These are phyloP conservation scores for Scaeva pyrastri DNA, from an alignment of 2,888 invertebrate genomes.

Conservation along the genomic window DNA sequence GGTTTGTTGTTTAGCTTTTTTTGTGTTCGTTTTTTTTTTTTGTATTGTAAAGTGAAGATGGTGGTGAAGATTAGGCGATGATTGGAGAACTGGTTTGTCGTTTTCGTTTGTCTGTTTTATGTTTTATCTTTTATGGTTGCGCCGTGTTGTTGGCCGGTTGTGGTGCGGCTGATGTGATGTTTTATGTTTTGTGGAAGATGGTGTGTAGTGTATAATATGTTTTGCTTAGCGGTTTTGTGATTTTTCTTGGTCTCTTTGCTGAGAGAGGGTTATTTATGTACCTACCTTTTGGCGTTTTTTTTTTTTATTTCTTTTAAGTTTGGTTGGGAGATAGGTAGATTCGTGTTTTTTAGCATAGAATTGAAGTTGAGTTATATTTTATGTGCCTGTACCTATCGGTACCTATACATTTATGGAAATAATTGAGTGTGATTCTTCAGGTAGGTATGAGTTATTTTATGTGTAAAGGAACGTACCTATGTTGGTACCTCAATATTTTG, in stretches of 20 bases:
- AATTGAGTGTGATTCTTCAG: slow-evolving; percentile 12
- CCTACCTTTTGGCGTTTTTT: slow-evolving; percentile 16
- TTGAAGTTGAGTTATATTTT: slow-evolving; percentile 14
- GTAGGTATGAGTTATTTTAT: not conserved
- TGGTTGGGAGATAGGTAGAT: not conserved
- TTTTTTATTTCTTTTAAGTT: too few species aligned
- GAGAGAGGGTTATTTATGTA: slow-evolving; percentile 51
- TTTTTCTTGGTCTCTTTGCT: slow-evolving; percentile 47
- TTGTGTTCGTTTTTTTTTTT: not conserved
- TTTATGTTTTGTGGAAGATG: slow-evolving; percentile 36
- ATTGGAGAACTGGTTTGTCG: slow-evolving; percentile 66
- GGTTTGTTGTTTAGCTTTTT: slow-evolving; percentile 21
- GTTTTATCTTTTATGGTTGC: slow-evolving; percentile 19
- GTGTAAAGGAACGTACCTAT: not conserved
- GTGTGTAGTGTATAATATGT: slow-evolving; percentile 17
- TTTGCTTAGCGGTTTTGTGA: slow-evolving; percentile 64
- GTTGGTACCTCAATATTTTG: not conserved
- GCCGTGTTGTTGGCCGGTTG: slow-evolving; percentile 5
- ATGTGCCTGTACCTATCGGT: not conserved
- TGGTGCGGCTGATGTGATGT: slow-evolving; percentile 18
- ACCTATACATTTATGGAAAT: slow-evolving; percentile 21
- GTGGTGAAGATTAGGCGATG: slow-evolving; percentile 67
- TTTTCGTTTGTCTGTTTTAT: slow-evolving; percentile 47
- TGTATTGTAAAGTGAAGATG: slow-evolving; percentile 24
- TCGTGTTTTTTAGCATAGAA: not conserved